Conservation (phyloP, 2,888 invertebrate genomes). For the Macroteleia sp. region DNA sequence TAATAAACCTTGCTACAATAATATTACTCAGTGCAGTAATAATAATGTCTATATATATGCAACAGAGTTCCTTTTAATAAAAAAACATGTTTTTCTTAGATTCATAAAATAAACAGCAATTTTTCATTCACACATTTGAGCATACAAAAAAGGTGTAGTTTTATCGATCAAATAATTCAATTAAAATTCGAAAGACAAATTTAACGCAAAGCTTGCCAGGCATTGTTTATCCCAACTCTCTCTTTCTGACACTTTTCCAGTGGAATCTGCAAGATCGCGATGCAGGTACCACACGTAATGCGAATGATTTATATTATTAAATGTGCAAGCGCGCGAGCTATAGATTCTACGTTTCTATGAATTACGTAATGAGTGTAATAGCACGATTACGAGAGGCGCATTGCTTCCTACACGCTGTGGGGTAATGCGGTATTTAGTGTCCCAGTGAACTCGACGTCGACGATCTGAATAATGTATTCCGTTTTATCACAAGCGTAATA, state of each 20-base stretch:
- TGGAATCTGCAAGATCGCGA: slow-evolving; percentile 11
- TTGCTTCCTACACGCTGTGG: slow-evolving; percentile 46
- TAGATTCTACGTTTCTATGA: slow-evolving; percentile 40
- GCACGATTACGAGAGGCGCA: slow-evolving; percentile 55
- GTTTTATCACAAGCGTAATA: slow-evolving; percentile 4
- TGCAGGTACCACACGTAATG: slow-evolving; percentile 21
- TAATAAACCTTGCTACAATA: too few relatives aligned
- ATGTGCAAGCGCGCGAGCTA: slow-evolving; percentile 30
- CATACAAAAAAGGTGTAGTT: too few relatives aligned
- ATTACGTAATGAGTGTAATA: slow-evolving; percentile 56
- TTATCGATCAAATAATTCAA: too few relatives aligned
- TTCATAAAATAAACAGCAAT: too few relatives aligned
- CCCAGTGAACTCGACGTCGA: slow-evolving; percentile 60
- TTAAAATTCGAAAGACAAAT: too few relatives aligned
- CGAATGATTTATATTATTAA: slow-evolving; percentile 47
- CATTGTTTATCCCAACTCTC: slow-evolving; percentile 45
- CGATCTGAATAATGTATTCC: slow-evolving; percentile 49
- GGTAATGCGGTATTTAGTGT: slow-evolving; percentile 60
- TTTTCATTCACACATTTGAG: too few relatives aligned
- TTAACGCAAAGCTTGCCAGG: too few relatives aligned
- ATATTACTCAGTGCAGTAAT: too few relatives aligned
- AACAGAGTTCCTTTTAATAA: too few relatives aligned
- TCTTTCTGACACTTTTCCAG: slow-evolving; percentile 33
- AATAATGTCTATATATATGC: too few relatives aligned
- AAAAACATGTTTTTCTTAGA: too few relatives aligned